These are phyloP conservation scores for Dynastes maya DNA, from an alignment of 2,888 invertebrate species.

Conservation along the genomic window DNA sequence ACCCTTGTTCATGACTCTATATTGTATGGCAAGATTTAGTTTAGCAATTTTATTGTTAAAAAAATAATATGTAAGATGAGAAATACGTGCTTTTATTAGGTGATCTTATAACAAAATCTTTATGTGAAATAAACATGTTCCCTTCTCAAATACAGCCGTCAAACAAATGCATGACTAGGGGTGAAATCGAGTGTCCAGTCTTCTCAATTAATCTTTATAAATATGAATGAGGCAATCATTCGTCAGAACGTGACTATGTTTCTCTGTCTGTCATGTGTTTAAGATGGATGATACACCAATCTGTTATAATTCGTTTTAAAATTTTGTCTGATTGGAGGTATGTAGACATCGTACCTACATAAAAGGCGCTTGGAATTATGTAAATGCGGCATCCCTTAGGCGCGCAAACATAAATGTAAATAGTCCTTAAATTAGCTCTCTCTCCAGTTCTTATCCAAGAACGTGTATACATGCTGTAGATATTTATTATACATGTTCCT, in stretches of 20 bases:
- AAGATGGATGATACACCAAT: conserved; percentile 48
- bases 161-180: too few species aligned
- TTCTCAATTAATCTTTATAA: conserved; percentile 50
- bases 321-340: conserved; percentile 25
- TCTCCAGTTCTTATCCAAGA: background rate
- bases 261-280: conserved; percentile 42
- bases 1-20: too few species aligned
- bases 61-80: too few species aligned
- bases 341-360: conserved; percentile 11
- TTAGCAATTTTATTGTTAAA: too few species aligned
- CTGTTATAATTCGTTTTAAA: conserved; percentile 48
- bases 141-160: too few species aligned
- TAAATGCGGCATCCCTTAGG: background rate
- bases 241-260: conserved; percentile 41
- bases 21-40: too few species aligned
- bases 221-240: conserved; percentile 45
- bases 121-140: too few species aligned
- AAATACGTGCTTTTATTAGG: too few species aligned
- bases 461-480: background rate
- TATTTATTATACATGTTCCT: background rate
- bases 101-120: too few species aligned
- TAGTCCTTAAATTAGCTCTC: background rate
- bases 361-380: conserved; percentile 6
- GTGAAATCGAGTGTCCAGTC: background rate
- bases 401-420: background rate